Base-by-base conservation (phyloP, 1,140 invertebrate species). In the Phenacoccus solenopsis region DNA sequence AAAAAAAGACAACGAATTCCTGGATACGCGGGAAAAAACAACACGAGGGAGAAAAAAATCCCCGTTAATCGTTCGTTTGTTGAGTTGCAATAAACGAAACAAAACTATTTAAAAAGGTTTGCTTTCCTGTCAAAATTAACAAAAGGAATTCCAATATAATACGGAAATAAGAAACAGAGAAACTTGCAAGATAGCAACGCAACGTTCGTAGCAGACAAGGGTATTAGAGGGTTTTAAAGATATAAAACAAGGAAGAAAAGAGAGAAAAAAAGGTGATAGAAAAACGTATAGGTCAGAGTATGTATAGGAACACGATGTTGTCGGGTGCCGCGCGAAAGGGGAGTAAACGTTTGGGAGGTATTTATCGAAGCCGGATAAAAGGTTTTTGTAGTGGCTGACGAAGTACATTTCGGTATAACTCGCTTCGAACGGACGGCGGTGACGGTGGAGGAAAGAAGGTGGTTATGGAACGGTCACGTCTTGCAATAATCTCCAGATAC, bases 41-140 rank as follows among this genome's bases (percentile, higher is more conserved):
- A 49, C 5, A 32, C 30, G 13, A 32, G 30, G 30, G 20, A n/a
- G 38, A 49, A 49, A 49, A 49, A 49, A 49, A 16, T 49, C 38
- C 20, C 38, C 12, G 20, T 49, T 49, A 49, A 49, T 49, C 38
- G 38, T 49, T 49, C 38, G 20, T 49, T 49, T 49, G 38, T 49
- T n/a, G 38, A 49, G 38, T 16, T 49, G 38, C 38, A 49, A 49
- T 49, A 49, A 49, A 49, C 38, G 38, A 49, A 49, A 49, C 5
- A 5, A 49, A 49, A 49, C 38, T 49, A 49, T 49, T 49, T 49
- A 64, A 64, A 64, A 64, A 24, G 59, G 21, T 64, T 64, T 25
- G 21, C 59, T 64, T 64, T 64, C 7, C 21, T 64, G 59, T 64
- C 59, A 64, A 64, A 64, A 64, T 64, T 64, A 64, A 64, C 59